Base-by-base conservation (phyloP, 2,113 vertebrate species). In the Passer domesticus region DNA sequence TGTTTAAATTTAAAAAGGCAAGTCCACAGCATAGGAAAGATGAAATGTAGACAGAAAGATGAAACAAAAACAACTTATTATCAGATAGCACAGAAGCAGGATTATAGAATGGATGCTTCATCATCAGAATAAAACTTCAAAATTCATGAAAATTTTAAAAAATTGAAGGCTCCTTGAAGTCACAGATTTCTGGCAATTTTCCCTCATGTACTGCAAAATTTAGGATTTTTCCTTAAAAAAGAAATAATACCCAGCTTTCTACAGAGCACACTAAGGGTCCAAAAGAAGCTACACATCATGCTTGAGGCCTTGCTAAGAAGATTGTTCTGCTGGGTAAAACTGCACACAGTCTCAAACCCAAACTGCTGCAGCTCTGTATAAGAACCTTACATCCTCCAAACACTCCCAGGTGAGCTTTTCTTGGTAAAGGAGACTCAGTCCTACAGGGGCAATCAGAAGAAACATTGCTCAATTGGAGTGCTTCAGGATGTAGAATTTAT, bases 1-100 rank as follows among this genome's bases (percentile, higher is more conserved):
- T 93, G 56, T 92, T 84, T 74, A 72, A 89, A 89, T 91, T 62
- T 67, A 90, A 73, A 84, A 82, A 91, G 46, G 28, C 87, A 83
- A 85, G 75, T 83, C 43, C 75, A 63, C 13, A 39, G 28, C 0
- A 0, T 3, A 84, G 15, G 49, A 53, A 72, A 76, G 33, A 50
- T n/a, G 18, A 89, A 94, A 63, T 62, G 23, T 31, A 73, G 70
- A 46, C 30, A 60, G 43, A 76, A 89, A 76, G 50, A 83, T 62
- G 11, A 87, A 92, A 62, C 53, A 78, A 90, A 92, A 56, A 0
- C 31, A 50, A 23, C 64, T 63, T 13, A 23, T 21, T 68, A 3
- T 64, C 74, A 79, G 73, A 58, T 5, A 89, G 6, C 33, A 39
- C 43, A 55, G 72, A 58, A 74, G 55, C 31, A 75, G 33, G 23